Percentiles rank a stretch among this genome's conserved stretches.
phyloP scores from a whole-genome alignment of 2,113 vertebrate species.

The Lipophrys pholis region DNA sequence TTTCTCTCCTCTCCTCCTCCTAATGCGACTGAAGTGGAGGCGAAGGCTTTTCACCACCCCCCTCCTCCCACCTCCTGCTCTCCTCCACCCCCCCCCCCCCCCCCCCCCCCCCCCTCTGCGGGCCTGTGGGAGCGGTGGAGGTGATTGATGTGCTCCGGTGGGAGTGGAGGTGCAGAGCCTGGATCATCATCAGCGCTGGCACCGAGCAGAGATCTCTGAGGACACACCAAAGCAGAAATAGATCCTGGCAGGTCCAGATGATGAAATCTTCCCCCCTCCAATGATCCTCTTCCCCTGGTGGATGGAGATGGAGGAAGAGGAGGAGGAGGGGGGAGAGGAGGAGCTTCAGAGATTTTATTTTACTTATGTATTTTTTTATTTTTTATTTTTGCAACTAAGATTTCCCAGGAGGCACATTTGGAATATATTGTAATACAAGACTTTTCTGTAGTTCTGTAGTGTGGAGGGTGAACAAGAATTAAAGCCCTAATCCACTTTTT shows the following conservation, averaged over 20 bases:
- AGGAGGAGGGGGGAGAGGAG: slow-evolving; percentile 10
- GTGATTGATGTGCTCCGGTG: slow-evolving; percentile 76
- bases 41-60: slow-evolving; percentile 9
- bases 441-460: slow-evolving; percentile 16
- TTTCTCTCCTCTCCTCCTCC: not conserved
- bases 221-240: slow-evolving; percentile 64
- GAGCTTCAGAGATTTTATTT: slow-evolving; percentile 8
- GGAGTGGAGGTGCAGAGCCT: slow-evolving; percentile 61
- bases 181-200: slow-evolving; percentile 68
- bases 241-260: slow-evolving; percentile 61
- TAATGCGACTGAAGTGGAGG: slow-evolving; percentile 45
- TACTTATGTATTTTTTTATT: too few relatives aligned
- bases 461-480: slow-evolving; percentile 23
- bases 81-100: not conserved
- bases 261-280: slow-evolving; percentile 66
- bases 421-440: slow-evolving; percentile 36
- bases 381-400: slow-evolving; percentile 34
- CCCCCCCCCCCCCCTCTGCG: not conserved
- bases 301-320: slow-evolving; percentile 7
- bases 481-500: slow-evolving; percentile 39
- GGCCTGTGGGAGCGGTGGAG: slow-evolving; percentile 47
- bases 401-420: slow-evolving; percentile 24
- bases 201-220: slow-evolving; percentile 64
- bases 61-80: not conserved
- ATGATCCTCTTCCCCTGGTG: slow-evolving; percentile 53